phyloP scores from a whole-genome alignment of 2,888 invertebrate species.

The Diogma glabrata region DNA sequence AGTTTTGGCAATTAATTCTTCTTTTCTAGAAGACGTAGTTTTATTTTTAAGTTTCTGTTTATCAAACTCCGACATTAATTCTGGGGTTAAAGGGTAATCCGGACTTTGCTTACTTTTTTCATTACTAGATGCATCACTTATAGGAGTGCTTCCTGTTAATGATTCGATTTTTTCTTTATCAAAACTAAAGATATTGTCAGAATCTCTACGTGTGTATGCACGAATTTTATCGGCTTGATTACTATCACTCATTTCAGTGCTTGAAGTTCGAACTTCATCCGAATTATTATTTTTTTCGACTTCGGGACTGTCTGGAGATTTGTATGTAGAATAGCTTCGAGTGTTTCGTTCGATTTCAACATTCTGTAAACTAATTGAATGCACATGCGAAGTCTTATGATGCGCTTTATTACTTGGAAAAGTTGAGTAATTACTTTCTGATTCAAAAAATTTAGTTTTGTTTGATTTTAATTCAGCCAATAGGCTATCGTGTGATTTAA shows the following conservation, averaged over 20 bases:
- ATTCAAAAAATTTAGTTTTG: conserved; percentile 41
- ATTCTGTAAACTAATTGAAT: conserved; percentile 57
- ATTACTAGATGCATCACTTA: conserved; percentile 34
- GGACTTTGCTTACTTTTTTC: conserved; percentile 46
- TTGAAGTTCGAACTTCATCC: conserved; percentile 13
- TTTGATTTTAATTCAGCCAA: conserved; percentile 39
- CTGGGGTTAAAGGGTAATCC: conserved; percentile 41
- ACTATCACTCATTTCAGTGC: conserved; percentile 28
- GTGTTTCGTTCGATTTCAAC: conserved; percentile 53
- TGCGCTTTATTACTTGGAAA: conserved; percentile 46
- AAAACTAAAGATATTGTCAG: conserved; percentile 58
- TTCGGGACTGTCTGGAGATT: conserved; percentile 7
- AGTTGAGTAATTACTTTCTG: conserved; percentile 49
- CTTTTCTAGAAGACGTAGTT: conserved; percentile 46
- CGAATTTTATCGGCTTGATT: conserved; percentile 31
- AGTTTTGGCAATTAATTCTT: conserved; percentile 52
- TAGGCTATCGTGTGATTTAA: conserved; percentile 48
- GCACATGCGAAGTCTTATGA: conserved; percentile 49
- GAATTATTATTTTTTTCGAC: conserved; percentile 12
- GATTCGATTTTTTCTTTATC: conserved; percentile 66
- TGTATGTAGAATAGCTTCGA: conserved; percentile 2
- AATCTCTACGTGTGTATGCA: conserved; percentile 51
- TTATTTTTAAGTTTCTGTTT: conserved; percentile 35
- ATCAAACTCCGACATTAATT: conserved; percentile 50
- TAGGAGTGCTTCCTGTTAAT: conserved; percentile 42